Evolutionary conservation across 2,113 vertebrate genomes (phyloP).

Genomic region (Peromyscus polionotus): DNA sequence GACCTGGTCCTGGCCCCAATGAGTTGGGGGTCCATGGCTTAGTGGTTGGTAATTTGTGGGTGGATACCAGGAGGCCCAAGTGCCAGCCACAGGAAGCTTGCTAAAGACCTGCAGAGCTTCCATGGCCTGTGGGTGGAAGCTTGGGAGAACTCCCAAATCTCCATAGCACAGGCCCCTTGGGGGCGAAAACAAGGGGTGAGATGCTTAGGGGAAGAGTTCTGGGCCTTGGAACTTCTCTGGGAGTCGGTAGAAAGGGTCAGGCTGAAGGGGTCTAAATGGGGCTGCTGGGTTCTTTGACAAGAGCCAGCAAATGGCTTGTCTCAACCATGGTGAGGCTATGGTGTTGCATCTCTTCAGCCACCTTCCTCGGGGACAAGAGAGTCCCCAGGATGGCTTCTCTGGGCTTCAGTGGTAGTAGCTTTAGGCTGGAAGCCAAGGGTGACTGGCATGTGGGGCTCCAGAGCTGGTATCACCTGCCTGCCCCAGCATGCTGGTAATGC

Average conservation of each 20-base stretch:
- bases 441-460: neutral
- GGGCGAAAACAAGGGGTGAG: neutral
- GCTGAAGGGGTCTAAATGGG: neutral
- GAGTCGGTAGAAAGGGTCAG: neutral
- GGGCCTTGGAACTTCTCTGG: neutral
- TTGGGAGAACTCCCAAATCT: neutral
- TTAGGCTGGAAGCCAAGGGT: neutral
- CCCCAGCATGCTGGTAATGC: neutral
- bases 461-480: neutral
- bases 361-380: neutral
- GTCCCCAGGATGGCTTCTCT: neutral
- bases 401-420: neutral
- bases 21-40: neutral
- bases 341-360: neutral
- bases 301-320: neutral
- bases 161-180: neutral
- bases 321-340: neutral
- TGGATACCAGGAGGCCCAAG: neutral
- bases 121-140: neutral
- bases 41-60: conserved; percentile 14
- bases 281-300: neutral
- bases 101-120: no score
- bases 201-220: neutral
- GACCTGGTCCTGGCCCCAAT: neutral
- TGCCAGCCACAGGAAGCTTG: no score